Base-by-base conservation (phyloP, 1,140 invertebrate species). In the Adelges cooleyi region DNA sequence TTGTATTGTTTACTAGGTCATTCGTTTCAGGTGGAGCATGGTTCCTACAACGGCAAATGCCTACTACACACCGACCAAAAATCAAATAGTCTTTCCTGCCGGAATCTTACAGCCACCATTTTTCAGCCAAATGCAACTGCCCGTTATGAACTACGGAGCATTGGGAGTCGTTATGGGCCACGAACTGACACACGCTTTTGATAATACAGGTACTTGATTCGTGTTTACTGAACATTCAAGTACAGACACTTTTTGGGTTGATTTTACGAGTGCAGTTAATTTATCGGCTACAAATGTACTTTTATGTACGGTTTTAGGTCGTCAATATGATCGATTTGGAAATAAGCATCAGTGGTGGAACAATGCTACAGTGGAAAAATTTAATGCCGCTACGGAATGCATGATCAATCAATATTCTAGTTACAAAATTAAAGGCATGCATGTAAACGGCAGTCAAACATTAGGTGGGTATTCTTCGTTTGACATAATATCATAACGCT, bases 331-430 rank as follows among this genome's bases (percentile, higher is more conserved):
- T 71, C 90, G 89, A 70, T 78, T 87, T 69, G 96, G 96, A 0
- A 99, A 99, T 75, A 77, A 98, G 65, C 84, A 95, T 72, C 87
- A 92, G 66, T 99, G 96, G 96, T 99, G 95, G 96, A 90, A 95
- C 67, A 90, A 95, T 70, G 84, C 84, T 10, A 98, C 95, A 0
- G 92, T 94, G 62, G 81, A 84, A 0, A 84, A 81, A 23, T 99
- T 99, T 73, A 91, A 95, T 71, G 80, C 86, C 48, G 81, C 89
- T 68, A 87, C 92, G 0, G 81, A 93, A 70, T 99, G 96, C 72
- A 87, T 98, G 62, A 84, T 91, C 11, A 82, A 92, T 44, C 95
- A 99, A 74, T 98, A 98, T 73, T 84, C 78, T 70, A 76, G 77
- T 42, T 90, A 79, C 70, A 75, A 79, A 71, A 73, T 84, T 18